Evolutionary conservation across 2,797 vertebrate species (phyloP).

Genomic region (Triplophysa bombifrons): DNA sequence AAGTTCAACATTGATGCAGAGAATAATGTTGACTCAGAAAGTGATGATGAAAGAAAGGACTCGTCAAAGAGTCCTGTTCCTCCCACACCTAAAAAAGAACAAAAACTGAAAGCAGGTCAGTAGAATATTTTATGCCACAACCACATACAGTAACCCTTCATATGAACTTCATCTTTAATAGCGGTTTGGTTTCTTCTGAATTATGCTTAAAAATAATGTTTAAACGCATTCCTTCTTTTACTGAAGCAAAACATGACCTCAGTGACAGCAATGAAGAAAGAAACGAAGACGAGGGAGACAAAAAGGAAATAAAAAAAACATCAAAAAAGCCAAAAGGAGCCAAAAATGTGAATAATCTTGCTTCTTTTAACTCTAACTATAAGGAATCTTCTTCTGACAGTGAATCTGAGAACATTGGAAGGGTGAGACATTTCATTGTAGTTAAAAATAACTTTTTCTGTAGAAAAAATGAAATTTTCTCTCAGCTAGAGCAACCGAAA

Average conservation of each 20-base stretch:
- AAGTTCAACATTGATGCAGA: constrained; percentile 56
- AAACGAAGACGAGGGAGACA: constrained; percentile 51
- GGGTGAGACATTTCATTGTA: constrained; percentile 61
- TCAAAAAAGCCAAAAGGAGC: constrained; percentile 45
- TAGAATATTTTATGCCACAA: neutral
- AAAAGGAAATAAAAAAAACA: constrained; percentile 60
- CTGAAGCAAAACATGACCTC: constrained; percentile 74
- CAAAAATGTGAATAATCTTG: constrained; percentile 67
- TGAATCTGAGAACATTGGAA: constrained; percentile 62
- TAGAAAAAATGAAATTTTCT: too few species aligned
- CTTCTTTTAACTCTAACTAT: constrained; percentile 76
- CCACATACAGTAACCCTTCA: neutral
- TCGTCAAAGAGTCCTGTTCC: constrained; percentile 45
- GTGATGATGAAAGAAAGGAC: constrained; percentile 63
- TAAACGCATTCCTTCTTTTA: neutral
- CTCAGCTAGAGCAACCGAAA: too few species aligned
- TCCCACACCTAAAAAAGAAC: constrained; percentile 67
- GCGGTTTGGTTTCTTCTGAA: neutral
- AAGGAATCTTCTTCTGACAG: constrained; percentile 69
- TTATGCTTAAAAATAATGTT: neutral
- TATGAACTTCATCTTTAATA: neutral
- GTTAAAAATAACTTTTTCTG: neutral
- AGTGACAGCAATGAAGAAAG: constrained; percentile 67
- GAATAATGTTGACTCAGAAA: constrained; percentile 53
- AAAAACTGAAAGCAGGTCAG: constrained; percentile 69